Conservation (phyloP, 2,888 invertebrate genomes). For the Sinohyriopsis cumingii region DNA sequence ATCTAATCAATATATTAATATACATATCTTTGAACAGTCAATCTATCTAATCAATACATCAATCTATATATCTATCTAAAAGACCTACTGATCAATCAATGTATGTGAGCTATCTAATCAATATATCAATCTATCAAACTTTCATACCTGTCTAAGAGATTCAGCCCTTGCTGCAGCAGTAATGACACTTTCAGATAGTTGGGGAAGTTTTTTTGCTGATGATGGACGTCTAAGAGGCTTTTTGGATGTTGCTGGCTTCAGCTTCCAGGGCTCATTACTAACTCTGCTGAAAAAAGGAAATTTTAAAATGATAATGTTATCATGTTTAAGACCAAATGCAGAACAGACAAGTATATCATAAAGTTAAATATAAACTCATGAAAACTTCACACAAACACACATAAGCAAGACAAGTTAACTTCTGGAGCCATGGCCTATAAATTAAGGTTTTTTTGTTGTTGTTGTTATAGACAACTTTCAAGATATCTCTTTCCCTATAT, state of each 20-base stretch:
- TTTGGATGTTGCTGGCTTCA: constrained; percentile 43
- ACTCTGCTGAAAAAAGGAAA: constrained; percentile 53
- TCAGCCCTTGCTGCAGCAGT: constrained; percentile 51
- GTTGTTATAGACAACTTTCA: too few species aligned
- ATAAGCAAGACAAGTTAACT: neutral
- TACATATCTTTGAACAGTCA: too few species aligned
- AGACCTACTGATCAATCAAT: constrained; percentile 13
- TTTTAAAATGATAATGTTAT: constrained; percentile 1
- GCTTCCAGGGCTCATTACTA: constrained; percentile 63
- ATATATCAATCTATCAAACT: neutral
- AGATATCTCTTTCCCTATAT: too few species aligned
- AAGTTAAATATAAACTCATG: neutral
- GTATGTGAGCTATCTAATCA: too few species aligned
- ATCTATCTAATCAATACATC: too few species aligned
- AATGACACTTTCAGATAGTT: constrained; percentile 51
- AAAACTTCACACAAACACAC: neutral
- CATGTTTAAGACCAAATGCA: neutral
- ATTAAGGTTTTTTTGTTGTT: too few species aligned
- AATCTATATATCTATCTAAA: constrained; percentile 53
- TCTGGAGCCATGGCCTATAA: too few species aligned
- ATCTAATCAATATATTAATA: too few species aligned
- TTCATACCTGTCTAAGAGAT: constrained; percentile 58
- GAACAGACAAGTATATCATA: neutral
- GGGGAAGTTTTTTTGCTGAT: constrained; percentile 61
- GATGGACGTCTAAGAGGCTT: constrained; percentile 55